Base-by-base conservation (phyloP, 2,888 invertebrate genomes). In the Morpho achilles region DNA sequence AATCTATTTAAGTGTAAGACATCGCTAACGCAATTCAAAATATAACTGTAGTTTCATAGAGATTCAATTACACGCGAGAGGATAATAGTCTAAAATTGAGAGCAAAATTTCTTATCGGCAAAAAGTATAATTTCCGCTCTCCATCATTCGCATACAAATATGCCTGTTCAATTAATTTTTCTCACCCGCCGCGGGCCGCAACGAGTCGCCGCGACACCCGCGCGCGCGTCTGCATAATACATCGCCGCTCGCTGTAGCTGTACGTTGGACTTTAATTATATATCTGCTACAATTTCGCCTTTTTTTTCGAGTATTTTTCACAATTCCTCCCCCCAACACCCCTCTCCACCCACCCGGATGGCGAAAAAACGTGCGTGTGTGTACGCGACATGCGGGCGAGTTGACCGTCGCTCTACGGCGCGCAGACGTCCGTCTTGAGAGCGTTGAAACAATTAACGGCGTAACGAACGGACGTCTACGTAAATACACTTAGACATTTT, bases 271-370 rank as follows among this genome's bases (percentile, higher is more conserved):
- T 89, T 90, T 90, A 90, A 90, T 90, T 90, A 89, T 90, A 90
- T 90, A 90, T 90, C 89, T 90, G 90, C 88, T 88, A 89, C 90
- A 89, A 89, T 89, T 90, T 89, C 84, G 85, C 84, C 87, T 90
- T 91, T 91, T 32, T 43, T 91, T 91, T 91, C 87, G 90, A 89
- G 90, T 91, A 90, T 91, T 91, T 91, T 91, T 91, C 91, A 90
- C 91, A 89, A 89, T 89, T 89, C 82, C 75, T 76, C 80, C 78
- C 82, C 85, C 84, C 70, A 77, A 79, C 76, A 78, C 76, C 55
- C 16, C 82, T 75, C 82, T 75, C 74, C 65, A 39, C 57, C 63
- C 65, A 63, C 68, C 67, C 62, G 82, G 82, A 80, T 80, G 77
- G 77, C 79, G 79, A 80, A 87, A 87, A 73, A 70, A 61, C 72